A percentile compares a stretch with the other conserved stretches of the same genome.
Conservation (phyloP, 2,888 invertebrate species). For the Plemyria rubiginata region DNA sequence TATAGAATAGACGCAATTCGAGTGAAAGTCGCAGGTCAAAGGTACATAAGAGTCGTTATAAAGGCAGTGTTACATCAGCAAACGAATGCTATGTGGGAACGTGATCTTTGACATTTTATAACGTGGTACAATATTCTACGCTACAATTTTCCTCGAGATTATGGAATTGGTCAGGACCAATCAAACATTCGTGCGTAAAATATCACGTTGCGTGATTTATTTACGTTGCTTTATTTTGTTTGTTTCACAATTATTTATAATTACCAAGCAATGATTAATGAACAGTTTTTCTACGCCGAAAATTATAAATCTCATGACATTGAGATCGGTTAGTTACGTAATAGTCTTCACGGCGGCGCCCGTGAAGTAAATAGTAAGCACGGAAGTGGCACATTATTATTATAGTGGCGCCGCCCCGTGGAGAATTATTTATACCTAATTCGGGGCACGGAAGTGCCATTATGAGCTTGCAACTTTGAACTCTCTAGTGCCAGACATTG, state of each 20-base stretch:
- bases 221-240: not conserved
- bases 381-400: no score
- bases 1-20: slow-evolving; percentile 37
- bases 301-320: slow-evolving; percentile 32
- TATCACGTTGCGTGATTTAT: not conserved
- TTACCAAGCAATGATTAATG: not conserved
- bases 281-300: not conserved
- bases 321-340: slow-evolving; percentile 47
- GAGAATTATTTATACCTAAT: no score
- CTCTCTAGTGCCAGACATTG: slow-evolving; percentile 34
- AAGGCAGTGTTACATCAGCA: slow-evolving; percentile 52
- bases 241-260: not conserved
- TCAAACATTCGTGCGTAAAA: no score
- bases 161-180: not conserved
- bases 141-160: slow-evolving; percentile 5
- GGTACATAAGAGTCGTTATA: slow-evolving; percentile 40
- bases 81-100: slow-evolving; percentile 45
- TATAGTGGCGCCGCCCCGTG: slow-evolving; percentile 41
- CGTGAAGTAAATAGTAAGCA: no score
- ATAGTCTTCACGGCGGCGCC: no score
- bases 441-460: slow-evolving; percentile 58
- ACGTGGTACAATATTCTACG: slow-evolving; percentile 3
- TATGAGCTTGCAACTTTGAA: slow-evolving; percentile 55
- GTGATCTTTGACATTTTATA: slow-evolving; percentile 41
- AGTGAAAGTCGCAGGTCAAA: slow-evolving; percentile 44